Percentiles rank a stretch among this genome's conserved stretches.
These are phyloP conservation scores for Cantharis rufa DNA, from an alignment of 2,888 invertebrate species.

Conservation along the genomic window DNA sequence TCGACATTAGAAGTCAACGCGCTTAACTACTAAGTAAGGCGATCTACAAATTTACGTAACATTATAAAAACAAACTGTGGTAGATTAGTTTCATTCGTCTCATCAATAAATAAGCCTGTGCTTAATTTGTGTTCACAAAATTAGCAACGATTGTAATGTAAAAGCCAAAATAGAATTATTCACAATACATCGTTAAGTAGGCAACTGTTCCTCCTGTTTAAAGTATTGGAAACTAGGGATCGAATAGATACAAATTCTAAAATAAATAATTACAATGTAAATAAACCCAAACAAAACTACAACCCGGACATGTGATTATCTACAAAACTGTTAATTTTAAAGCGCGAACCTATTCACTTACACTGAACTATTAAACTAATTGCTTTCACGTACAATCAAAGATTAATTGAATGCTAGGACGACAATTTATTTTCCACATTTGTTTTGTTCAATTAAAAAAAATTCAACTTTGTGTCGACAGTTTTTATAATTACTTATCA, in stretches of 20 bases:
- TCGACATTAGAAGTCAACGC: no score
- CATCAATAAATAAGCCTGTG: neutral
- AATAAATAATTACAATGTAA: neutral
- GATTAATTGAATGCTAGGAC: conserved; percentile 10
- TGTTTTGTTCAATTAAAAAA: conserved; percentile 6
- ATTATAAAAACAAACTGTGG: no score
- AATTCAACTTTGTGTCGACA: neutral
- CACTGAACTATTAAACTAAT: conserved; percentile 13
- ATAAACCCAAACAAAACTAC: neutral
- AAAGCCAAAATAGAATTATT: neutral
- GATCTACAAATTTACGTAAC: no score
- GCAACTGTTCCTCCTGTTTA: neutral
- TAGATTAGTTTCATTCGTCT: neutral
- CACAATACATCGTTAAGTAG: neutral
- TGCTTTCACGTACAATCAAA: conserved; percentile 11
- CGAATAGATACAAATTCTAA: neutral
- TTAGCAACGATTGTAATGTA: neutral
- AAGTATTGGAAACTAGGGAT: neutral
- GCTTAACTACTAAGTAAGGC: no score
- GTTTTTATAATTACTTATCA: neutral
- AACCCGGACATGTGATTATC: neutral
- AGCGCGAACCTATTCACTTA: neutral
- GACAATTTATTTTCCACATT: conserved; percentile 5
- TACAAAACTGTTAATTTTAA: neutral
- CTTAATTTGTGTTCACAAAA: neutral